Conservation (phyloP, 1,140 invertebrate species). For the Drosophila serrata region DNA sequence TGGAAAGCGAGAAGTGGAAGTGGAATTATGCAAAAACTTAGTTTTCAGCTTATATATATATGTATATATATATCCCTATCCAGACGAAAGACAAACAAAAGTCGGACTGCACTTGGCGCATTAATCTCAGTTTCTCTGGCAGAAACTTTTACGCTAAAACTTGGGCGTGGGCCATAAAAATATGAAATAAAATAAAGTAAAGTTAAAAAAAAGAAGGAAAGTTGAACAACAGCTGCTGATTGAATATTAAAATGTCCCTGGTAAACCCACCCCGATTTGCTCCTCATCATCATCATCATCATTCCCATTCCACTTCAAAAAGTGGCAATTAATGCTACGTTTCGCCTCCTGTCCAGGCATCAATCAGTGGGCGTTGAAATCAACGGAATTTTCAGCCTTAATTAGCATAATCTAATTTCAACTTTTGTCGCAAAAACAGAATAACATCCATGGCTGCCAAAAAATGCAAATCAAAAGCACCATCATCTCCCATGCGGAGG, state of each 20-base stretch:
- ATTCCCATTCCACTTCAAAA: conserved; percentile 12
- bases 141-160: conserved; percentile 40
- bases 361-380: conserved; percentile 60
- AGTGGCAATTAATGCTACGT: conserved; percentile 57
- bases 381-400: conserved; percentile 59
- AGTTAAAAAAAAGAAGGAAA: conserved; percentile 24
- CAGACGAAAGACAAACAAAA: conserved; percentile 59
- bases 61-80: too few relatives aligned
- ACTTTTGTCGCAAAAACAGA: conserved; percentile 65
- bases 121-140: conserved; percentile 57
- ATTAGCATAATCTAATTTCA: conserved; percentile 85
- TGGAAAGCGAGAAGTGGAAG: not conserved
- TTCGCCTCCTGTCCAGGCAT: conserved; percentile 42
- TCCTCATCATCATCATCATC: not conserved
- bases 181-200: conserved; percentile 40
- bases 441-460: conserved; percentile 54
- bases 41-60: conserved; percentile 44
- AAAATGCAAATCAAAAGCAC: conserved; percentile 73
- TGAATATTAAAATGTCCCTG: conserved; percentile 77
- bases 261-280: conserved; percentile 6
- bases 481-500: not conserved
- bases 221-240: conserved; percentile 70
- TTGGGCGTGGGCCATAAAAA: conserved; percentile 40
- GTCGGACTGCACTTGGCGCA: conserved; percentile 60
- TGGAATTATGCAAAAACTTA: conserved; percentile 41